phyloP scores from a whole-genome alignment of 2,888 invertebrate genomes.

The Trichopria drosophilae region DNA sequence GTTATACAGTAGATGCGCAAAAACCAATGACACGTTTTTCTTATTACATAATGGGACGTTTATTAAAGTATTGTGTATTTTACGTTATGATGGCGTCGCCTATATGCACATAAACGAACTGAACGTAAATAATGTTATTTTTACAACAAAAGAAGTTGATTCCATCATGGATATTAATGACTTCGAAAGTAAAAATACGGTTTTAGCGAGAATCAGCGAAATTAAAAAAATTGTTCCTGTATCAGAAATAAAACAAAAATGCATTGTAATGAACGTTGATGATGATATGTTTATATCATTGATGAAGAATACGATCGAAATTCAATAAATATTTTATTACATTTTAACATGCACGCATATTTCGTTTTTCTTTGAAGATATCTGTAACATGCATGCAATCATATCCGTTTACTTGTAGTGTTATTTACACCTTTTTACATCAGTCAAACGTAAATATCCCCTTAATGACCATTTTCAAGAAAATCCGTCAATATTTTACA shows the following conservation, averaged over 20 bases:
- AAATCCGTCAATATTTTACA: too few species aligned
- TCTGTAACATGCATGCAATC: too few species aligned
- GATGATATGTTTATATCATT: conserved; percentile 1
- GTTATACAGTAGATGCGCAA: not conserved
- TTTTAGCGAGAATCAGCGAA: not conserved
- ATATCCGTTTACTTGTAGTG: too few species aligned
- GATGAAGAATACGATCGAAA: conserved; percentile 5
- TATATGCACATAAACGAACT: not conserved
- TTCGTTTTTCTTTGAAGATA: too few species aligned
- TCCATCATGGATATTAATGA: not conserved
- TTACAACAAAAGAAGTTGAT: not conserved
- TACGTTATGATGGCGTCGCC: not conserved
- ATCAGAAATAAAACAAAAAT: not conserved
- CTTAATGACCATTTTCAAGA: too few species aligned
- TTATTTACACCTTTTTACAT: too few species aligned
- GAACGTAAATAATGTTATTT: not conserved
- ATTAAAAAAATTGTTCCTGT: not conserved
- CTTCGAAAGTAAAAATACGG: not conserved
- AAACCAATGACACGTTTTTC: not conserved
- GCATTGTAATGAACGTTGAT: not conserved
- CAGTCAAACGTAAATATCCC: too few species aligned
- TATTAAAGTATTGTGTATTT: not conserved
- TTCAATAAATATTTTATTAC: too few species aligned
- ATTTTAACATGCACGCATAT: too few species aligned
- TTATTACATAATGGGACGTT: not conserved